These are phyloP conservation scores for Eupsilia transversa DNA, from an alignment of 2,888 invertebrate genomes.

Conservation along the genomic window DNA sequence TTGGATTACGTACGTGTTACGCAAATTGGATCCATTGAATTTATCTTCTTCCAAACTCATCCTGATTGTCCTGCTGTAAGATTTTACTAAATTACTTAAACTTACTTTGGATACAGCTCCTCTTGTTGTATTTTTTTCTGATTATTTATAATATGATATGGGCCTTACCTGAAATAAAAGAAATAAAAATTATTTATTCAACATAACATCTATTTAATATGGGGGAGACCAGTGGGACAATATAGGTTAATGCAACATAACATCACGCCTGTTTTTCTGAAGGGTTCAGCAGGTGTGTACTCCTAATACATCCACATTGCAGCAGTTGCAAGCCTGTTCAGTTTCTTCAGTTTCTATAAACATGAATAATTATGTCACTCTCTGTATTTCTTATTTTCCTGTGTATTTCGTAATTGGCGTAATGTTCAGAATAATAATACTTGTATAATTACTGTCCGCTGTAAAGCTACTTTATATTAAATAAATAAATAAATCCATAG, in stretches of 20 bases:
- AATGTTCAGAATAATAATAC: no score
- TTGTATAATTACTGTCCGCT: no score
- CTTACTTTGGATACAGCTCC: constrained; percentile 11
- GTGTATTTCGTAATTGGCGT: no score
- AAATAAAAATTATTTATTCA: neutral
- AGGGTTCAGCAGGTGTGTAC: neutral
- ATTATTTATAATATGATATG: neutral
- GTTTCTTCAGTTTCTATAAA: neutral
- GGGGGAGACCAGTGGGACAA: no score
- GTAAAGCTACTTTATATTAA: no score
- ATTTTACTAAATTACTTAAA: neutral
- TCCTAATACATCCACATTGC: neutral
- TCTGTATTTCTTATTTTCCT: no score
- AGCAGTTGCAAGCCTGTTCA: neutral
- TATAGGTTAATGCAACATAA: no score
- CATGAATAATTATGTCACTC: no score
- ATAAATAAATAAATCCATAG: neutral
- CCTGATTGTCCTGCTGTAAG: neutral
- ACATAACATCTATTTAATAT: no score
- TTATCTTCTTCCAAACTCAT: neutral
- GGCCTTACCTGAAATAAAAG: constrained; percentile 35
- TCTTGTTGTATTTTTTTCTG: neutral
- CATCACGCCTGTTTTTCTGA: neutral
- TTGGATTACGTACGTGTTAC: neutral
- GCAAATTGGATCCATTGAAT: neutral